Evolutionary conservation across 2,113 vertebrate genomes (phyloP), one percentile per base, ranked within the genome.

Genomic region (Channa argus): DNA sequence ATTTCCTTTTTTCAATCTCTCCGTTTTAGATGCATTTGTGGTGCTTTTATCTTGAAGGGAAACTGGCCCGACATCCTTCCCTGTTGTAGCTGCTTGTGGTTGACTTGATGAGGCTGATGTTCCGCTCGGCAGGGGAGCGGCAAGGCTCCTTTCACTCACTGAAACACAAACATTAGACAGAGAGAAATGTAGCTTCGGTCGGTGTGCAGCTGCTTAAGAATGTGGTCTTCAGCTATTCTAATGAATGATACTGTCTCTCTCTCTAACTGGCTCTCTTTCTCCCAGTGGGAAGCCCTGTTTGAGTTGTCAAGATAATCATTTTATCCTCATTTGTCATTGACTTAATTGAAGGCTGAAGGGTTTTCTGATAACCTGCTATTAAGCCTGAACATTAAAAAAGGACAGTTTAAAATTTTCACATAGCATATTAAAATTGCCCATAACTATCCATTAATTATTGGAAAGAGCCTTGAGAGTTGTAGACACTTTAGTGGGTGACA

Each of bases 121-220:
- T 89, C 81, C 41, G 82, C 93, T 85, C 93, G 55, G 87, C 87
- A 77, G 93, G 93, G 91, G 91, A 90, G 92, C 91, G 79, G 85
- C 79, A 81, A 43, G 87, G 65, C 81, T 88, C 86, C 66, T 91
- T 92, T 94, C 89, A 88, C 90, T 86, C 80, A 41, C 77, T 64
- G 84, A 76, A 66, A 58, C 78, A 86, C 80, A 80, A 82, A 86
- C 83, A 87, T 2, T 24, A 67, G 34, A 75, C 67, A 47, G 84
- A 55, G 43, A 59, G 69, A 84, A 79, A 79, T 34, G 72, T 13
- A 75, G 79, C 77, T 65, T 33, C 46, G 82, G 73, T 86, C 80
- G 75, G 73, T 53, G 69, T 71, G 86, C 91, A 92, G 89, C 90
- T 92, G 91, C 86, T 92, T 60, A 3, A 60, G 64, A 75, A 71